Percentiles rank a stretch among this genome's conserved stretches.
Evolutionary conservation across 1,140 invertebrate genomes (phyloP).

Genomic region (Aphidius ervi): DNA sequence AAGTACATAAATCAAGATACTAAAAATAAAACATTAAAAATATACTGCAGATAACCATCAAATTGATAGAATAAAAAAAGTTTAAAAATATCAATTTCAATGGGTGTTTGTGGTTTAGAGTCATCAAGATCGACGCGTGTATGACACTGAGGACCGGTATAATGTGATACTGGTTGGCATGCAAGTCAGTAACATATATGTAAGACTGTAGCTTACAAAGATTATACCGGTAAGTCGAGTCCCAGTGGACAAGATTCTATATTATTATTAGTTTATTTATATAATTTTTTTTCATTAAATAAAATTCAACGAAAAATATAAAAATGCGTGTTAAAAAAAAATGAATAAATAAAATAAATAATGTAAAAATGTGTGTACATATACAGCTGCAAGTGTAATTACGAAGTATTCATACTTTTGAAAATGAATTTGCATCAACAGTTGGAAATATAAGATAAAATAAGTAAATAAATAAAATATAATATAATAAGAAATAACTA

Average conservation of each 20-base stretch:
- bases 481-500: not conserved
- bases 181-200: not conserved
- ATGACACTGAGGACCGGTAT: constrained; percentile 18
- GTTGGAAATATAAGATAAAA: constrained; percentile 14
- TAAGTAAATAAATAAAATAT: constrained; percentile 5
- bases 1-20: too few species aligned
- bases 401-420: constrained; percentile 29
- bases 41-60: too few species aligned
- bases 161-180: constrained; percentile 1
- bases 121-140: constrained; percentile 8
- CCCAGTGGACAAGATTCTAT: not conserved
- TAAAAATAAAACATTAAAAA: too few species aligned
- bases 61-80: too few species aligned
- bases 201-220: too few species aligned
- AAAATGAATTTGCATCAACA: constrained; percentile 43
- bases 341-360: not conserved
- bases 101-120: not conserved
- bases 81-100: too few species aligned
- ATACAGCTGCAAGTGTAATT: constrained; percentile 43
- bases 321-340: not conserved
- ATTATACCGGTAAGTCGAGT: not conserved
- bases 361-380: constrained; percentile 25
- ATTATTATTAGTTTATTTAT: not conserved
- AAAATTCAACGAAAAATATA: not conserved
- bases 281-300: not conserved